Percentiles rank a stretch among this genome's conserved stretches.
Evolutionary conservation across 2,113 vertebrate genomes (phyloP).

Genomic region (Crotalus horridus): DNA sequence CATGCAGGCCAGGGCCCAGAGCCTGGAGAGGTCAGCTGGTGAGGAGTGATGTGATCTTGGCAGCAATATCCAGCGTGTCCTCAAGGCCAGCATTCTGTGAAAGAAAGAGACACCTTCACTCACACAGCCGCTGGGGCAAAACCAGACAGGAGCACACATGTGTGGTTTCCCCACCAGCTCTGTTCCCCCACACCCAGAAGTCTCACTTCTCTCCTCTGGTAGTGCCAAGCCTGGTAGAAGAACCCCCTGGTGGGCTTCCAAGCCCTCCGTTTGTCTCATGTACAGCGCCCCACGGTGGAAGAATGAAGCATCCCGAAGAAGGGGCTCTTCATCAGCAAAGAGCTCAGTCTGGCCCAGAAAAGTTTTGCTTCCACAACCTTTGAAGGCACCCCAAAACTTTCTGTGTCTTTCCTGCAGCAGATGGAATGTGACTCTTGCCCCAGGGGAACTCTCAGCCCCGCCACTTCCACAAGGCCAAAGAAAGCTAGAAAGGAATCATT

Average conservation of each 20-base stretch:
- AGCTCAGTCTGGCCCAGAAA: constrained; percentile 25
- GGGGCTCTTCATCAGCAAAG: constrained; percentile 28
- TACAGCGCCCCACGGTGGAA: background rate
- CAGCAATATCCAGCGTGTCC: constrained; percentile 38
- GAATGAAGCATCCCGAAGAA: constrained; percentile 43
- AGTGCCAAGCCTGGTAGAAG: background rate
- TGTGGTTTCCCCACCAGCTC: background rate
- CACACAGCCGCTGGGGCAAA: constrained; percentile 4
- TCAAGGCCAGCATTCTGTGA: constrained; percentile 61
- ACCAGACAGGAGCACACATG: background rate
- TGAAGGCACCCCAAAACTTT: background rate
- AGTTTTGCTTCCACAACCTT: background rate
- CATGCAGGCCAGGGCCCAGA: background rate
- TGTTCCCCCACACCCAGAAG: no score
- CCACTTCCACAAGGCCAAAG: accelerated
- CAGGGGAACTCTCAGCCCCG: constrained; percentile 23
- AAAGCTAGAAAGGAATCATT: background rate
- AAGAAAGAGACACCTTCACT: constrained; percentile 14
- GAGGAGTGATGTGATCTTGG: constrained; percentile 35
- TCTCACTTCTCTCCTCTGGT: no score
- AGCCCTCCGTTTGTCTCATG: background rate
- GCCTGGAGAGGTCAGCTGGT: constrained; percentile 10
- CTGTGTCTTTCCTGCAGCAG: background rate
- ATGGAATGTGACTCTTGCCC: background rate
- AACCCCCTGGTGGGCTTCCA: background rate